phyloP scores from a whole-genome alignment of 2,888 invertebrate species.

The Drosophila prolongata region DNA sequence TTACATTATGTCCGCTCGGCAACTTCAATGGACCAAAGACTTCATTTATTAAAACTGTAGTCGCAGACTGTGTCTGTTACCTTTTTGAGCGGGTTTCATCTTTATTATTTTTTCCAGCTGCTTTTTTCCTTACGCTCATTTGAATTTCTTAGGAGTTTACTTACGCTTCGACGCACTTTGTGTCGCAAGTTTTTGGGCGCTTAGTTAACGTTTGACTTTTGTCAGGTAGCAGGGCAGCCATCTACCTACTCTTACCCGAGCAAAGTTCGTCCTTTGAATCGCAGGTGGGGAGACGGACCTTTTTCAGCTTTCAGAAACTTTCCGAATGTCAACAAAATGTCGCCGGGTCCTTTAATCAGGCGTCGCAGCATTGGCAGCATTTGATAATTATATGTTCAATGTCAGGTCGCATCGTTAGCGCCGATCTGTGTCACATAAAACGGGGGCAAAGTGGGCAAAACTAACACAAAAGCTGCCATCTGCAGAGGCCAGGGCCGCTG shows the following conservation, averaged over 20 bases:
- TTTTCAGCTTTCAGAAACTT: conserved; percentile 62
- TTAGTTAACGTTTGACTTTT: conserved; percentile 78
- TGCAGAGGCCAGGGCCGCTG: conserved; percentile 42
- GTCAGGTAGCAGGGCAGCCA: conserved; percentile 28
- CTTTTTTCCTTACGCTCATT: conserved; percentile 67
- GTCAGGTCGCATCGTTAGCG: conserved; percentile 59
- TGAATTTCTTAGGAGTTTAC: conserved; percentile 76
- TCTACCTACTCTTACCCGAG: conserved; percentile 9
- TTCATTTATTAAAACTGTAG: conserved; percentile 73
- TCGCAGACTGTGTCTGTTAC: conserved; percentile 12
- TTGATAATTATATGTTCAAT: conserved; percentile 61
- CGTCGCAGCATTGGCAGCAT: conserved; percentile 23
- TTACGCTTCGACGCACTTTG: conserved; percentile 73
- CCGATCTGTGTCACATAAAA: conserved; percentile 65
- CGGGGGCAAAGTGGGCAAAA: conserved; percentile 31
- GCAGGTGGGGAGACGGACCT: conserved; percentile 26
- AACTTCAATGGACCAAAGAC: conserved; percentile 30
- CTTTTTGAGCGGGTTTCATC: conserved; percentile 26
- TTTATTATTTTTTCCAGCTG: conserved; percentile 7
- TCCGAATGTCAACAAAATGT: conserved; percentile 72
- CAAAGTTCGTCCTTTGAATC: conserved; percentile 43
- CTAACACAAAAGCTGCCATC: conserved; percentile 64
- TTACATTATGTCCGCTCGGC: conserved; percentile 12
- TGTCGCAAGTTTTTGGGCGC: conserved; percentile 76
- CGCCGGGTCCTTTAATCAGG: conserved; percentile 67